These are phyloP conservation scores for Zophobas atratus DNA, from an alignment of 1,140 invertebrate species.

Conservation along the genomic window DNA sequence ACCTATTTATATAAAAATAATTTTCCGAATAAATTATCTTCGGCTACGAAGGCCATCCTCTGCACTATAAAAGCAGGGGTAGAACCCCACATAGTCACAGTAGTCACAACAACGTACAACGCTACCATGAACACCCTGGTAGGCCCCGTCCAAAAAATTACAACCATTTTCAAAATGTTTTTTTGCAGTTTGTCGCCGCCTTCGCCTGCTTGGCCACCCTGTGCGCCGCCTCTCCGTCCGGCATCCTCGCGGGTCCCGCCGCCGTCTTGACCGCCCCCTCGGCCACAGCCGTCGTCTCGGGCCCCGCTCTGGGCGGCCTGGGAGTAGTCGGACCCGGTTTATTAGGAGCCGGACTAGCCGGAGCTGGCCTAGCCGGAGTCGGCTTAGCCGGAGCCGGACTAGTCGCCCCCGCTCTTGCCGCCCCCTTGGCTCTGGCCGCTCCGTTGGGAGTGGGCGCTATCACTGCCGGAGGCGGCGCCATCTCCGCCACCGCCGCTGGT, in stretches of 20 bases:
- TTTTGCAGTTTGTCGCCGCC: constrained; percentile 52
- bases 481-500: constrained; percentile 39
- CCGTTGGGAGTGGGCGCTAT: constrained; percentile 10
- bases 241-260: background rate
- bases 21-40: background rate
- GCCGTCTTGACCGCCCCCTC: constrained; percentile 7
- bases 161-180: background rate
- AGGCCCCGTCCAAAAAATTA: constrained; percentile 25
- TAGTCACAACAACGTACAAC: constrained; percentile 40
- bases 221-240: constrained; percentile 49
- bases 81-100: constrained; percentile 41
- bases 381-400: background rate
- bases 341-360: constrained; percentile 37
- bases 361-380: constrained; percentile 1
- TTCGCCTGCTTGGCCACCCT: constrained; percentile 52
- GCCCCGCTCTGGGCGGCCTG: constrained; percentile 16
- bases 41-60: constrained; percentile 27
- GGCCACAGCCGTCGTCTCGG: constrained; percentile 4
- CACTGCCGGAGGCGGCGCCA: constrained; percentile 46
- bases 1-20: background rate
- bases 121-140: constrained; percentile 55
- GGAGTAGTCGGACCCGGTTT: constrained; percentile 27
- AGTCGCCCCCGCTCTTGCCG: constrained; percentile 11
- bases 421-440: no score
- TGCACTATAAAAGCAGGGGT: constrained; percentile 47